Percentiles rank a stretch among this genome's conserved stretches.
Conservation (phyloP, 2,113 vertebrate genomes). For the Peromyscus maniculatus region DNA sequence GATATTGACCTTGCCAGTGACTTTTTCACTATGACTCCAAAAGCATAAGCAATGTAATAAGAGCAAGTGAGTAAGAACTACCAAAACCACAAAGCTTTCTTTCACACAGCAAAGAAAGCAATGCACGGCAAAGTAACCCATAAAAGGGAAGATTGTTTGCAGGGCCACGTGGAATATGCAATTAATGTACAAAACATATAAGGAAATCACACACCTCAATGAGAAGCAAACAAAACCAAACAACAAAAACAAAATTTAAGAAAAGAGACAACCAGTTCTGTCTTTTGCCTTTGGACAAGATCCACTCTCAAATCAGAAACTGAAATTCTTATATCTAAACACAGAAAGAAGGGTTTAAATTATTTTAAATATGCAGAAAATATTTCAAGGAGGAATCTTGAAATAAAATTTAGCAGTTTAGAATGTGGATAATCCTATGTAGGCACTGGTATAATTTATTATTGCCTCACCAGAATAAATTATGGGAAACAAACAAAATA, state of each 20-base stretch:
- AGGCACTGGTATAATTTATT: background rate
- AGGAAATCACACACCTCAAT: background rate
- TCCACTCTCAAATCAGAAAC: background rate
- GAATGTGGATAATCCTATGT: slow-evolving; percentile 6
- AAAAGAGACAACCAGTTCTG: background rate
- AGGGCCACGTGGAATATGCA: background rate
- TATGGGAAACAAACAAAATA: slow-evolving; percentile 22
- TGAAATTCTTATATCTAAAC: background rate
- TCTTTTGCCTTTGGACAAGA: background rate
- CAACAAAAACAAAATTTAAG: background rate
- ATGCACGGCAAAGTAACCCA: background rate
- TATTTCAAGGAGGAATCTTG: background rate
- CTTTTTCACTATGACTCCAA: background rate
- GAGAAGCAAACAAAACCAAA: background rate
- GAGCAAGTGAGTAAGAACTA: background rate
- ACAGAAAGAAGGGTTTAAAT: background rate
- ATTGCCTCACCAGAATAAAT: slow-evolving; percentile 4
- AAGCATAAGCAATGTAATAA: background rate
- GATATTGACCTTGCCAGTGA: background rate
- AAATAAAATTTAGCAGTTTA: background rate
- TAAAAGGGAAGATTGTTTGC: background rate
- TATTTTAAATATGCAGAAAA: background rate
- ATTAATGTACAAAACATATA: background rate
- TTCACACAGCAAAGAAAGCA: background rate
- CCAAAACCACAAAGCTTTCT: background rate